Evolutionary conservation across 2,888 invertebrate genomes (phyloP), one percentile per base, ranked within the genome.

Genomic region (Amphipyra berbera): DNA sequence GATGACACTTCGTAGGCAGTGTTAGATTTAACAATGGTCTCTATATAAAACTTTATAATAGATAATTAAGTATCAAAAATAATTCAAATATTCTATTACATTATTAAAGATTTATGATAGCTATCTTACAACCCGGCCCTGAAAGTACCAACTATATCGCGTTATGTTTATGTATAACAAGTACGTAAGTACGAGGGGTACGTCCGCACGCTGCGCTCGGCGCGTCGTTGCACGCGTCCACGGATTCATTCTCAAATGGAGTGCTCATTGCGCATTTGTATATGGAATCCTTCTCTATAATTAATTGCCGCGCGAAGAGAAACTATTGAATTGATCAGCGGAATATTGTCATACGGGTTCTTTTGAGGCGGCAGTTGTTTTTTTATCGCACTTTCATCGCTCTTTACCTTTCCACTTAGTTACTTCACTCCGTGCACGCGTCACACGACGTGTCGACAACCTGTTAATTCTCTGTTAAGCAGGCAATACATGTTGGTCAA

Each of bases 21-120:
- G 86, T 85, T 82, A 78, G 79, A 77, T 83, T 76, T 73, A 84
- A 83, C 78, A 83, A 81, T 82, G 82, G 78, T 85, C 75, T 82
- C 81, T 82, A 71, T 81, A 84, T 79, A 77, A 82, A 80, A 82
- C 77, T 82, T 82, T 80, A 73, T 74, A 84, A 85, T 85, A 86
- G 79, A 75, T 85, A 86, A 85, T 87, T 87, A 88, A 85, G 89
- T 91, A 91, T 91, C 90, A 90, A 91, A 91, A 90, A 90, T 90
- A 90, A 89, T 86, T 84, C 70, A 79, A 84, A 85, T 86, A 82
- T 85, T 79, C 82, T 83, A 85, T 85, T 83, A 84, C 73, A 77
- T 75, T 78, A 82, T 81, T 81, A 81, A 77, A 79, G 76, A 74
- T 79, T 78, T 79, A 76, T 67, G 73, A 76, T 77, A 83, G 79